Conservation (phyloP, 2,797 vertebrate species). For the Sebastes iracundus region DNA sequence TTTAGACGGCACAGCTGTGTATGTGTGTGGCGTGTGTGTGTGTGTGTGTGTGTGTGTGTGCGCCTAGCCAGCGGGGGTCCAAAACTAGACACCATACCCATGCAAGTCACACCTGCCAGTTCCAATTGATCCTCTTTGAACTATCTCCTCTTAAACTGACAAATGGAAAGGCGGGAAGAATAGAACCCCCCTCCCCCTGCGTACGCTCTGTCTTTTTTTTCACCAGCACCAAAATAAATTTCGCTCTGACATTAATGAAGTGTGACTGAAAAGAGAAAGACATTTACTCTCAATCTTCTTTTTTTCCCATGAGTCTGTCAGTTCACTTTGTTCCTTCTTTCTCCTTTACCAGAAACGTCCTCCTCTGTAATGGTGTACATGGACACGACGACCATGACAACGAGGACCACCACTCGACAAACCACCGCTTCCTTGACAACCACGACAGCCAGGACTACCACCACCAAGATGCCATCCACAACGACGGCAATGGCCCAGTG, state of each 20-base stretch:
- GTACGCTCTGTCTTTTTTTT: slow-evolving; percentile 2
- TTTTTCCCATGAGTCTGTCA: not conserved
- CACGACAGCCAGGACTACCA: slow-evolving; percentile 69
- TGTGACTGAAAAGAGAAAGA: slow-evolving; percentile 24
- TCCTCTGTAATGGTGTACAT: slow-evolving; percentile 86
- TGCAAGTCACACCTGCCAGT: slow-evolving; percentile 64
- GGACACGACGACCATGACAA: slow-evolving; percentile 80
- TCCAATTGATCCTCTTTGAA: slow-evolving; percentile 61
- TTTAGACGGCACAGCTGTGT: slow-evolving; percentile 55
- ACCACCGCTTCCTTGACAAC: slow-evolving; percentile 53
- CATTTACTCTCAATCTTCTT: not conserved
- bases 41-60: not conserved
- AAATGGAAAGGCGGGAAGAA: slow-evolving; percentile 28
- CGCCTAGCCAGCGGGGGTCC: slow-evolving; percentile 43
- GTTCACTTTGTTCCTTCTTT: not conserved
- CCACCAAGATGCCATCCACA: slow-evolving; percentile 67
- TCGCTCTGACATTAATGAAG: slow-evolving; percentile 27
- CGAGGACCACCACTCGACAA: slow-evolving; percentile 69
- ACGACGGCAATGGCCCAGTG: slow-evolving; percentile 68
- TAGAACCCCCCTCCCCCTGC: not conserved
- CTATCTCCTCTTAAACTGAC: slow-evolving; percentile 54
- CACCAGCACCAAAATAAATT: slow-evolving; percentile 32
- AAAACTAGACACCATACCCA: slow-evolving; percentile 22
- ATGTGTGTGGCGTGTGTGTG: not conserved
- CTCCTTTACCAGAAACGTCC: slow-evolving; percentile 83